Evolutionary conservation across 2,797 vertebrate species (phyloP), one percentile per base, ranked within the genome.

Genomic region (Lagocephalus sceleratus): DNA sequence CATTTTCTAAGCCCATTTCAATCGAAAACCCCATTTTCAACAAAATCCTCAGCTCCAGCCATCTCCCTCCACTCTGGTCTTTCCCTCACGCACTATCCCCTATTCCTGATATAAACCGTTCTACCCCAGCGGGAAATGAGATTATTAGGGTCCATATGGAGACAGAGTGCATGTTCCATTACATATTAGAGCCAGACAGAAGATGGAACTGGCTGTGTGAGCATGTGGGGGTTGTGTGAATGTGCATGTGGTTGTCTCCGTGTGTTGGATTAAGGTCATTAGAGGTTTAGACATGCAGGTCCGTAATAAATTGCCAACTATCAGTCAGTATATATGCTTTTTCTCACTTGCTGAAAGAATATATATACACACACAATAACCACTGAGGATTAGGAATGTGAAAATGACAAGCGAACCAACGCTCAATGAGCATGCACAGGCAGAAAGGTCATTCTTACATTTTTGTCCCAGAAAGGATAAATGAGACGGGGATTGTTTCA

Each of bases 241-340:
- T 38, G 39, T 66, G 48, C 17, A 25, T 51, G 45, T 41, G 50
- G 41, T 8, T 71, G 54, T 62, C 38, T 56, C 52, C 58, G 53
- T 54, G 42, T 26, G 45, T 54, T 73, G 69, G 76, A 86, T 83
- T 85, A 75, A 78, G 81, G 76, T 81, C 79, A 84, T 78, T 80
- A 68, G 52, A 66, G 73, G 49, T 68, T 79, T 67, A 78, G 54
- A 63, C 55, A 20, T 57, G 19, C 39, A 63, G 22, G 70, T 52
- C 64, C 1, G 2, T 56, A 50, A 3, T 54, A 50, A 63, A 63
- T 14, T 12, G 54, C 63, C 43, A 55, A 49, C 20, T 43, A n/a
- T 45, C 56, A 35, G 42, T 70, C 45, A 19, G 16, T 51, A 17
- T 16, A 40, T 39, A 39, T 6, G 38, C 1, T 39, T 39, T 39